Base-by-base conservation (phyloP, 2,113 vertebrate species). In the Aphyosemion australe region DNA sequence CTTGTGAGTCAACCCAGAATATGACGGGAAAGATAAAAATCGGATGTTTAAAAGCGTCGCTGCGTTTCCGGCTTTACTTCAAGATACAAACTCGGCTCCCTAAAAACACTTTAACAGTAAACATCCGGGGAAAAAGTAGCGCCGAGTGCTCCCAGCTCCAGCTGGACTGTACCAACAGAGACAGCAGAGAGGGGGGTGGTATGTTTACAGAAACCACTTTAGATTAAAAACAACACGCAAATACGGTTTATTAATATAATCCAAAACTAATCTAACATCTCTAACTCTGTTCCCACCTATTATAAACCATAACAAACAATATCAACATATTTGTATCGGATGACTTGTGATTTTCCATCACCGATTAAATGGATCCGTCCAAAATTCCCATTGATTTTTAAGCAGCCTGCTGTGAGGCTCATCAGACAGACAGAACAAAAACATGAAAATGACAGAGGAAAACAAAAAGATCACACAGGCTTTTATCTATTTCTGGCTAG, bases 381-480 rank as follows among this genome's bases (percentile, higher is more conserved):
- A 73, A 47, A 71, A 74, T 57, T 80, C 78, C 74, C 72, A 79
- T 83, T 77, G 89, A 84, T 79, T 89, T 86, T 54, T 16, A 47
- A 76, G 51, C 8, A 70, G 45, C 76, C 63, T 70, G 71, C 82
- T 85, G 69, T 66, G 86, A 74, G 49, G 48, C 57, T 61, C 69
- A 47, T 47, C 64, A 68, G 68, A 65, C 75, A 74, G 20, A 63
- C 61, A n/a, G 12, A 56, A 78, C 63, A 61, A 61, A 18, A 71
- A 76, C 78, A 76, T 14, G 21, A 32, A 37, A 43, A 57, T 21
- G 46, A 61, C 10, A 52, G 15, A 60, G n/a, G 12, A 31, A 47
- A 61, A 55, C n/a, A 20, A 61, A 37, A 50, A 3, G 32, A 9
- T 2, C 9, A 14, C 21, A 3, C 16, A 2, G 14, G 47, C 54